Evolutionary conservation across 2,113 vertebrate species (phyloP).

Genomic region (Elachura formosa): DNA sequence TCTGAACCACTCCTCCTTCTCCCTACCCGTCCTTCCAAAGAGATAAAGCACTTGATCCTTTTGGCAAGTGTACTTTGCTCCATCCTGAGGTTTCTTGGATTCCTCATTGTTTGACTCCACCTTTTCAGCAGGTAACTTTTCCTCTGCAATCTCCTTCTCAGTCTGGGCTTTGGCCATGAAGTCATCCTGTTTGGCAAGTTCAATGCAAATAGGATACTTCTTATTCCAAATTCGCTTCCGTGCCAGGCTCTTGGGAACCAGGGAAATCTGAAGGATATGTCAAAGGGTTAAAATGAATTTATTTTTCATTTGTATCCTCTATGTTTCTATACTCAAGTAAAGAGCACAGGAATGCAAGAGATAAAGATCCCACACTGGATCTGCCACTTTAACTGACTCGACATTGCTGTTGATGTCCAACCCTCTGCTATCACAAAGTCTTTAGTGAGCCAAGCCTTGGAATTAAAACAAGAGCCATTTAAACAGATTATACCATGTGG

Average conservation of each 20-base stretch:
- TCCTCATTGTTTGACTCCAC: slow-evolving; percentile 76
- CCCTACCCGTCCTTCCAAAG: slow-evolving; percentile 93
- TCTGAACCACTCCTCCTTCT: slow-evolving; percentile 97
- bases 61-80: slow-evolving; percentile 41
- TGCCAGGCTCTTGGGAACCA: slow-evolving; percentile 92
- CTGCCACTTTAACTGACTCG: not conserved
- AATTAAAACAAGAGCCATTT: not conserved
- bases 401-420: not conserved
- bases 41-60: slow-evolving; percentile 88
- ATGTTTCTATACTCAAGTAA: not conserved
- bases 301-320: not conserved
- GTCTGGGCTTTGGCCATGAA: slow-evolving; percentile 92
- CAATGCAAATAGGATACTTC: slow-evolving; percentile 96
- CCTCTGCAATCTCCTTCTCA: slow-evolving; percentile 77
- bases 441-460: not conserved
- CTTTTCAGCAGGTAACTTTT: slow-evolving; percentile 72
- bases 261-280: slow-evolving; percentile 78
- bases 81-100: slow-evolving; percentile 73
- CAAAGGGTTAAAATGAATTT: not conserved
- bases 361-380: not conserved
- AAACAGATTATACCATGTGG: not conserved
- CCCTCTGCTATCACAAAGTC: not conserved
- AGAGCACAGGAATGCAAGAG: not conserved
- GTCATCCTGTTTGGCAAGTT: slow-evolving; percentile 91
- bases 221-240: slow-evolving; percentile 98